Conservation (phyloP, 2,888 invertebrate species). For the Pristionchus fissidentatus region DNA sequence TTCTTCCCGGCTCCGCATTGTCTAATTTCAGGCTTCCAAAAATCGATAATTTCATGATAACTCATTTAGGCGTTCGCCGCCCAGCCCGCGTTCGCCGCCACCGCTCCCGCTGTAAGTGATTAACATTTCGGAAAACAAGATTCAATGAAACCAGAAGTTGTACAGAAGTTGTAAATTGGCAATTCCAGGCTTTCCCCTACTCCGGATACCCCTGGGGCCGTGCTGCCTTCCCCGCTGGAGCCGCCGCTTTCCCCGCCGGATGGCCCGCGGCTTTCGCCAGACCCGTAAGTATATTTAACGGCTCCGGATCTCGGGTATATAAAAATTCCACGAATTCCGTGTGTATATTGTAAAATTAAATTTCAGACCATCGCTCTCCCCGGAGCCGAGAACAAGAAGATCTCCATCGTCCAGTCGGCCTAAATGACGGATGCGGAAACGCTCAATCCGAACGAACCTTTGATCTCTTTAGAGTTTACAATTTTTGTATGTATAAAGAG, state of each 20-base stretch:
- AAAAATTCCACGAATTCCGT: neutral
- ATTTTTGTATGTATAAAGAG: conserved; percentile 40
- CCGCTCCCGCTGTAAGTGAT: conserved; percentile 19
- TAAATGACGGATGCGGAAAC: conserved; percentile 6
- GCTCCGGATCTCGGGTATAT: neutral
- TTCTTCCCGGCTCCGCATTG: neutral
- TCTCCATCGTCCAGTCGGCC: conserved; percentile 45
- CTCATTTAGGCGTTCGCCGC: conserved; percentile 35
- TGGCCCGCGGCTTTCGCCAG: conserved; percentile 45
- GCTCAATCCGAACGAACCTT: neutral
- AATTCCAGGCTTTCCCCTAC: conserved; percentile 9
- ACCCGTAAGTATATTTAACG: conserved; percentile 24
- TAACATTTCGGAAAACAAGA: neutral
- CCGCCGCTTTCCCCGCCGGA: conserved; percentile 11
- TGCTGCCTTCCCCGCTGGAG: conserved; percentile 22
- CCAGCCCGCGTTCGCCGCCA: conserved; percentile 26
- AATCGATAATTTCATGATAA: neutral
- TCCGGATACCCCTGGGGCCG: conserved; percentile 27
- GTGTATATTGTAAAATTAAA: too few relatives aligned
- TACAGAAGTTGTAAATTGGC: neutral
- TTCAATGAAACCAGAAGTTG: neutral
- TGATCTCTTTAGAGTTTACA: conserved; percentile 23
- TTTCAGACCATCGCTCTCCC: conserved; percentile 37
- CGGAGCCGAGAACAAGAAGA: conserved; percentile 45
- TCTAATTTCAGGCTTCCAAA: neutral